These are phyloP conservation scores for Lacanobia oleracea DNA, from an alignment of 2,888 invertebrate genomes.

Conservation along the genomic window DNA sequence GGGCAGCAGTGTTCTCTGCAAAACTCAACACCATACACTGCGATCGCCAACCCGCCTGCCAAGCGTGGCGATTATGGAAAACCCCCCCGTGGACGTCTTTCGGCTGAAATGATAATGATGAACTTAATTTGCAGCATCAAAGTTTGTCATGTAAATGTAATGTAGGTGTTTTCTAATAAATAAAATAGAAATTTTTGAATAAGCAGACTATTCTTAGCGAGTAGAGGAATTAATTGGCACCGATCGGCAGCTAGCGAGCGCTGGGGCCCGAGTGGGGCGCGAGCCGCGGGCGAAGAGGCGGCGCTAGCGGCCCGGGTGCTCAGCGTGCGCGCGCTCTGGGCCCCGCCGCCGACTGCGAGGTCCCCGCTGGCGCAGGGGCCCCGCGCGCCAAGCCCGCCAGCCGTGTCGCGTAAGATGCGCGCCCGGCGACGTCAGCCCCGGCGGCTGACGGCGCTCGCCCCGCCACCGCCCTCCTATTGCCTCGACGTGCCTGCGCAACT, in stretches of 20 bases:
- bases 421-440: conserved; percentile 84
- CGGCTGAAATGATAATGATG: too few species aligned
- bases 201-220: conserved; percentile 2
- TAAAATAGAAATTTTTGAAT: not conserved
- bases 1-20: too few species aligned
- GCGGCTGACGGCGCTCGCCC: conserved; percentile 75
- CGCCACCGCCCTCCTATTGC: conserved; percentile 82
- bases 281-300: conserved; percentile 76
- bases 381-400: conserved; percentile 77
- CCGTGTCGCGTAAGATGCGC: conserved; percentile 82
- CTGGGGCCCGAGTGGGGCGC: conserved; percentile 83
- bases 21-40: too few species aligned
- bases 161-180: not conserved
- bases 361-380: conserved; percentile 50
- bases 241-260: conserved; percentile 90
- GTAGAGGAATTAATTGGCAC: conserved; percentile 80
- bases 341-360: conserved; percentile 60
- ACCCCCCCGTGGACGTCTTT: too few species aligned
- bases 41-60: too few species aligned
- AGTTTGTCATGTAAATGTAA: too few species aligned
- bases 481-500: conserved; percentile 82
- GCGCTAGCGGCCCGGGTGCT: conserved; percentile 79
- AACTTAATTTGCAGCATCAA: too few species aligned
- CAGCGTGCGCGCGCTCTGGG: conserved; percentile 79
- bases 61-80: too few species aligned